These are phyloP conservation scores for Rhinichthys osculus DNA, from an alignment of 2,797 vertebrate species.

Conservation along the genomic window DNA sequence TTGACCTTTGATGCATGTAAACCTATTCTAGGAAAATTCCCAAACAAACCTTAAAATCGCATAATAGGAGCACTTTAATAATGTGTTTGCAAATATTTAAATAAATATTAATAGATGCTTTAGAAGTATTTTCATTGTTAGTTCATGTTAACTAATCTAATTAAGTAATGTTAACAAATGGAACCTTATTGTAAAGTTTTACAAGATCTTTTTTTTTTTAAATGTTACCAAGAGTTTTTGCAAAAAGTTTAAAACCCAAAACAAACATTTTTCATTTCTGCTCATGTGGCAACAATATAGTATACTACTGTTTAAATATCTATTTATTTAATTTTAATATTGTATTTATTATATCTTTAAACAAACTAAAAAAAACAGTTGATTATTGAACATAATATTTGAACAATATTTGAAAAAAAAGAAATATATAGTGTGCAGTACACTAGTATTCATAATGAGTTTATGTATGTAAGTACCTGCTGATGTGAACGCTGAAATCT, in stretches of 20 bases:
- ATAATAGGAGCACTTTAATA: neutral
- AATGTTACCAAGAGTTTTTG: too few relatives aligned
- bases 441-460: neutral
- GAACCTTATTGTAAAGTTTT: neutral
- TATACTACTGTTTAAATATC: neutral
- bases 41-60: neutral
- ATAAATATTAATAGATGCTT: neutral
- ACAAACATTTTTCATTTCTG: neutral
- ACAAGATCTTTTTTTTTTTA: neutral
- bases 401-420: neutral
- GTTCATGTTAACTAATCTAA: too few relatives aligned
- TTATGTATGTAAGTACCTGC: conserved; percentile 79
- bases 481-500: conserved; percentile 89
- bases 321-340: neutral
- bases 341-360: neutral
- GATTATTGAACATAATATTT: neutral
- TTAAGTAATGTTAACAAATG: neutral
- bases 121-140: neutral
- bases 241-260: neutral
- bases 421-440: neutral
- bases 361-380: neutral
- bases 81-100: neutral
- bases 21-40: neutral
- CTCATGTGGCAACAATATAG: neutral
- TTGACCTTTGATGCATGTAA: neutral